These are phyloP conservation scores for Chymomyza amoena DNA, from an alignment of 2,888 invertebrate species.

Conservation along the genomic window DNA sequence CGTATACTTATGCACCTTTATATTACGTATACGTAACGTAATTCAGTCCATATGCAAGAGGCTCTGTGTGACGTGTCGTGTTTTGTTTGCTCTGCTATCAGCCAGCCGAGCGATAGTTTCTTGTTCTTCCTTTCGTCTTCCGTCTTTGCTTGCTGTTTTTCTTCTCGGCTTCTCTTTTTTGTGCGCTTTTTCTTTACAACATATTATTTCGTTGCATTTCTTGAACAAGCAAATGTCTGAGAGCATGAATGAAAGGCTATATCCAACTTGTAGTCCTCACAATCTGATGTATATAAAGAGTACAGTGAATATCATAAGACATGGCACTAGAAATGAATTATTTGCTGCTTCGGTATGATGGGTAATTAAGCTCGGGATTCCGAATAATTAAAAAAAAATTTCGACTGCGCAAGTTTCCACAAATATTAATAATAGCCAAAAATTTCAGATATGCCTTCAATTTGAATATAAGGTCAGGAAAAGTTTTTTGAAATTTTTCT, in stretches of 20 bases:
- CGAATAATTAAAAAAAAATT: no score
- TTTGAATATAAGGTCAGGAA: no score
- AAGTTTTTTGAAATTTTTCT: no score
- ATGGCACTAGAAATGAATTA: no score
- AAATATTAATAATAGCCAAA: no score
- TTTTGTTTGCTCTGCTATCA: neutral
- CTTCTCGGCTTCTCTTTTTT: neutral
- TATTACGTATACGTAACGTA: neutral
- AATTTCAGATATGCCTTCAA: no score
- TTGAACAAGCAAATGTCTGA: constrained; percentile 37
- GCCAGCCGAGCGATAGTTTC: neutral
- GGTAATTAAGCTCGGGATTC: no score
- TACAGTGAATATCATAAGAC: neutral
- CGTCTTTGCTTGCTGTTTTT: neutral
- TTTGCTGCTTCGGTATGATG: no score
- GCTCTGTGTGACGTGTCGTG: neutral
- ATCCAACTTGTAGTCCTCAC: constrained; percentile 3
- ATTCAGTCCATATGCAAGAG: neutral
- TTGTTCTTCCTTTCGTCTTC: neutral
- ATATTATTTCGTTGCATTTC: constrained; percentile 58
- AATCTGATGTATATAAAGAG: neutral
- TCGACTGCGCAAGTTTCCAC: no score
- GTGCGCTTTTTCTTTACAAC: constrained; percentile 16
- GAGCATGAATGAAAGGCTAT: constrained; percentile 60
- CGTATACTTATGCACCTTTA: neutral